Percentiles rank a stretch among this genome's conserved stretches.
Evolutionary conservation across 2,888 invertebrate species (phyloP).

Genomic region (Agelastica alni): DNA sequence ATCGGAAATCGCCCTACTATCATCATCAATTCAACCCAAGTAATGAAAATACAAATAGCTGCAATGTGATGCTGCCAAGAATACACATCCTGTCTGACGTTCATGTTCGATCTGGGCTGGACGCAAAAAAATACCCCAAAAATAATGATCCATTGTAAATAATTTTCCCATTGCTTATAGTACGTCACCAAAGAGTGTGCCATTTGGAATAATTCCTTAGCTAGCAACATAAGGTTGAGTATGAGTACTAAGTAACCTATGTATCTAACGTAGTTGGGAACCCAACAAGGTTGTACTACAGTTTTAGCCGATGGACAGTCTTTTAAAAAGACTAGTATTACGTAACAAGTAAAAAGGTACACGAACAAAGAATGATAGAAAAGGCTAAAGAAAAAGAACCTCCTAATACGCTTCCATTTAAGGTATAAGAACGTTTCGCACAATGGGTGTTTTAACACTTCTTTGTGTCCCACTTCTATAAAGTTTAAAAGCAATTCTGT

Average conservation of each 20-base stretch:
- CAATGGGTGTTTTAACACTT: slow-evolving; percentile 80
- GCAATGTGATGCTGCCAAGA: slow-evolving; percentile 82
- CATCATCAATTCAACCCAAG: slow-evolving; percentile 86
- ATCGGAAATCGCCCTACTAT: slow-evolving; percentile 84
- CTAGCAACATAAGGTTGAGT: slow-evolving; percentile 66
- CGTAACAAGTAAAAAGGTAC: slow-evolving; percentile 72
- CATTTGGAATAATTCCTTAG: slow-evolving; percentile 80
- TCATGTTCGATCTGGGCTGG: slow-evolving; percentile 51
- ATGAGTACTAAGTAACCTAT: slow-evolving; percentile 66
- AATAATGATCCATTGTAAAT: slow-evolving; percentile 80
- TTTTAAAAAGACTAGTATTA: slow-evolving; percentile 66
- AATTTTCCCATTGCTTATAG: slow-evolving; percentile 81
- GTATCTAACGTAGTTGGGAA: slow-evolving; percentile 39
- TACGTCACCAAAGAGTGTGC: slow-evolving; percentile 73
- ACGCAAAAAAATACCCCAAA: slow-evolving; percentile 71
- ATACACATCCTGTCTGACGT: slow-evolving; percentile 47
- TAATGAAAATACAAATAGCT: slow-evolving; percentile 76
- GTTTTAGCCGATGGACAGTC: slow-evolving; percentile 50
- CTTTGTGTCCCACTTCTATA: slow-evolving; percentile 79
- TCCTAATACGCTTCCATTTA: slow-evolving; percentile 82
- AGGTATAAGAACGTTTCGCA: slow-evolving; percentile 83
- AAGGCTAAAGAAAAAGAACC: slow-evolving; percentile 79
- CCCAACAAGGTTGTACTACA: slow-evolving; percentile 38
- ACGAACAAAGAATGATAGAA: slow-evolving; percentile 79
- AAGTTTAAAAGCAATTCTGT: slow-evolving; percentile 72